Evolutionary conservation across 2,113 vertebrate genomes (phyloP), one percentile per base, ranked within the genome.

Genomic region (Myiopsitta monachus): DNA sequence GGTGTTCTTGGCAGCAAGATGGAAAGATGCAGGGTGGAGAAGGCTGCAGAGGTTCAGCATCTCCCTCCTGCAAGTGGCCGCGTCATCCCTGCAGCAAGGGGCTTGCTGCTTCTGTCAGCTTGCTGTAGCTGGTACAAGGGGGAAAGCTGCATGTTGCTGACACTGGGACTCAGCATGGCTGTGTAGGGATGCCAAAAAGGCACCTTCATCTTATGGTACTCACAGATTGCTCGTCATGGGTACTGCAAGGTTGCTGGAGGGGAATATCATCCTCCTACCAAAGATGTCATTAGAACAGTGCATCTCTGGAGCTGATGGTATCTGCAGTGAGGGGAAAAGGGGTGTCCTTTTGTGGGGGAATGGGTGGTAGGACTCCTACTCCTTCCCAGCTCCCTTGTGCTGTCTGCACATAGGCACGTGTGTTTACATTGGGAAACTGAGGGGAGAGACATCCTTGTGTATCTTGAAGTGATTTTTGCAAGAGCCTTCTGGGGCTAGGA

Each of bases 261-360:
- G 41, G 4, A 83, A 36, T 30, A 15, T 22, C 3, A 26, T n/a
- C 54, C 6, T 11, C 11, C 2, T 41, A 19, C 3, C 27, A 90
- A 51, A 69, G 27, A 21, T n/a, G 14, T 36, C 33, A 23, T 70
- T n/a, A 39, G 3, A 63, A 7, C 0, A 0, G 3, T 47, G 27
- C 6, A 9, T 64, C 14, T 70, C 28, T 74, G n/a, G 51, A n/a
- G 16, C 16, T 88, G 30, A 3, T 72, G 23, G 14, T 26, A 31
- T 52, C 47, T 66, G 27, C 9, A 66, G 12, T 6, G 6, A 18
- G 30, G 10, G 9, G 18, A 61, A 62, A 90, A 52, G 7, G 14
- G 62, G 26, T 8, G 7, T 31, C 13, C 3, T 51, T 83, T 22
- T 2, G 1, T 0, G 7, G 3, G 6, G 4, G 14, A 76, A 30